Evolutionary conservation across 2,888 invertebrate genomes (phyloP), one percentile per base, ranked within the genome.

Genomic region (Hedya salicella): DNA sequence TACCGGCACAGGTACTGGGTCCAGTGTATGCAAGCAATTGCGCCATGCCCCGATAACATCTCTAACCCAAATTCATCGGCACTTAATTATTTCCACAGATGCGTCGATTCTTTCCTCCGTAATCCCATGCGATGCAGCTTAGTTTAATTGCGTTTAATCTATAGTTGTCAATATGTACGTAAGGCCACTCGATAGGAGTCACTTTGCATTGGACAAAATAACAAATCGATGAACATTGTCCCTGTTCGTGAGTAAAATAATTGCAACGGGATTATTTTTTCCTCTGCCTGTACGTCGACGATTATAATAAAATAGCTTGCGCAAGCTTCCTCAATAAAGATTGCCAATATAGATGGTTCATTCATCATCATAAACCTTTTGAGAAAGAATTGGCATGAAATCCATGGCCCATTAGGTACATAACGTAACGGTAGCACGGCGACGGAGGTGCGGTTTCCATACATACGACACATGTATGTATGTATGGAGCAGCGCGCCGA

Each of bases 401-500:
- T 17, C 44, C 6, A 25, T 25, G 25, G 25, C 25, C 25, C 25
- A 25, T 25, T 25, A 25, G 48, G 5, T 25, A 21, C 21, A 39
- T 53, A 53, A 53, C 39, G 53, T 40, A 42, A 39, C 48, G 39
- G 25, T 2, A 25, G 4, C 59, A 39, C 48, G 39, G 25, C 1
- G 6, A 6, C 59, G 25, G 13, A 25, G 25, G 25, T 5, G 30
- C 50, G 39, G 1, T 9, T 4, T 16, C 40, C 49, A 61, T 61
- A 42, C 50, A 42, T 42, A 61, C 25, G 6, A 13, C 30, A 13
- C 30, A 30, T 11, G 13, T 32, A 16, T 32, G 32, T 11, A 11
- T 39, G 32, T 21, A 19, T 21, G 6, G 17, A 17, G 53, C 16
- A 57, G 32, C 32, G 32, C 32, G 57, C 57, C 57, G 44, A 57